Conservation (phyloP, 2,888 invertebrate species). For the Mythimna loreyi region DNA sequence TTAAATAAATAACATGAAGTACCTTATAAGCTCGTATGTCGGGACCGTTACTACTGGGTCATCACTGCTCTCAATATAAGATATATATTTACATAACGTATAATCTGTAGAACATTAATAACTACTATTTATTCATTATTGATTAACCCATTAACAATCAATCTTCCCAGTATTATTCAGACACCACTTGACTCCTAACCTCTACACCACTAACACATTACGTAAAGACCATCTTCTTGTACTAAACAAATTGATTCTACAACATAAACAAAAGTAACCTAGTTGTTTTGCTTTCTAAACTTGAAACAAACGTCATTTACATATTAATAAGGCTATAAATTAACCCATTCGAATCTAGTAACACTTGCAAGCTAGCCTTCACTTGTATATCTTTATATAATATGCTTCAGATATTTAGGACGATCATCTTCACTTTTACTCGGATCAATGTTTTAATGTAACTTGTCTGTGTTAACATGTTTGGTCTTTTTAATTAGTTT, state of each 20-base stretch:
- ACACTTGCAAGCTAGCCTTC: slow-evolving; percentile 56
- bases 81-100: no score
- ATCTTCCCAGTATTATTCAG: background rate
- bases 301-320: slow-evolving; percentile 59
- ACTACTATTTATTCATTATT: slow-evolving; percentile 1
- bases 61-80: background rate
- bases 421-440: slow-evolving; percentile 60
- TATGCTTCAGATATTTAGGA: slow-evolving; percentile 40
- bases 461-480: background rate
- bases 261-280: slow-evolving; percentile 40
- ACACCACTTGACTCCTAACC: slow-evolving; percentile 38
- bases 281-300: slow-evolving; percentile 63
- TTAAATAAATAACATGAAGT: no score
- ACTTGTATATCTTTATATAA: slow-evolving; percentile 55
- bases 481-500: slow-evolving; percentile 19
- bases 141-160: slow-evolving; percentile 23
- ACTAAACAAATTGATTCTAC: slow-evolving; percentile 37
- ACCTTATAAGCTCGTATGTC: no score
- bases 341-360: slow-evolving; percentile 51
- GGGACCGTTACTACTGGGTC: no score
- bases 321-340: slow-evolving; percentile 65
- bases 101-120: slow-evolving; percentile 2
- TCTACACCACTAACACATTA: slow-evolving; percentile 23
- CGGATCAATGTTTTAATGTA: slow-evolving; percentile 10
- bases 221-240: slow-evolving; percentile 24